Conservation (phyloP, 1,140 invertebrate species). For the Vollenhovia emeryi region DNA sequence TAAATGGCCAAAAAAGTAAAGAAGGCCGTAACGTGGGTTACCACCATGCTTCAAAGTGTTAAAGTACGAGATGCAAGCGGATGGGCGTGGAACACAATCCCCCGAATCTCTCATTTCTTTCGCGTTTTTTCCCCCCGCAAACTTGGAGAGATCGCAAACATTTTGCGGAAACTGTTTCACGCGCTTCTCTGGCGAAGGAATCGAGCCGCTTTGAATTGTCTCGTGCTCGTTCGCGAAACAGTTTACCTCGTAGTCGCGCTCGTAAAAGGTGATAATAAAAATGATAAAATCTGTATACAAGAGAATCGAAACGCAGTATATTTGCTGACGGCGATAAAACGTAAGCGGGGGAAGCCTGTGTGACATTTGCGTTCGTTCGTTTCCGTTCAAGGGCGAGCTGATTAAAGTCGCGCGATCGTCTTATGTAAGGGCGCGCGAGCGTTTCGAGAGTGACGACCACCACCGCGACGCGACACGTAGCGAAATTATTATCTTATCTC, state of each 20-base stretch:
- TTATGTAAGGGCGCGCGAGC: conserved; percentile 30
- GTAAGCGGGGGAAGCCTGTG: conserved; percentile 34
- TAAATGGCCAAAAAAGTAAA: no score
- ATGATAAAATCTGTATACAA: background rate
- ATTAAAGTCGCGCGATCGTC: conserved; percentile 46
- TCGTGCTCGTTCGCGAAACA: background rate
- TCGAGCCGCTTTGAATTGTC: background rate
- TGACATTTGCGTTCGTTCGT: conserved; percentile 23
- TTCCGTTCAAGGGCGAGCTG: conserved; percentile 50
- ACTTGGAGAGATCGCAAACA: background rate
- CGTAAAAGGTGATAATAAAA: no score
- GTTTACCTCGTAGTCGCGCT: background rate
- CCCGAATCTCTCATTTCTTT: background rate
- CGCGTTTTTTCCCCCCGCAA: background rate
- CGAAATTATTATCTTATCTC: conserved; percentile 11
- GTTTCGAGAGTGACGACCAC: background rate
- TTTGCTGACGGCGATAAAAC: background rate
- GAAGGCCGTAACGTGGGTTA: no score
- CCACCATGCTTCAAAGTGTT: no score
- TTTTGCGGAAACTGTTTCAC: no score
- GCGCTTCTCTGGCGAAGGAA: background rate
- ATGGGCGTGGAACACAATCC: background rate
- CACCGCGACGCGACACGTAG: no score
- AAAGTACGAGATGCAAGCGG: background rate
- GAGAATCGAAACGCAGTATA: background rate